Evolutionary conservation across 2,888 invertebrate species (phyloP).

Genomic region (Pollenia griseotomentosa): DNA sequence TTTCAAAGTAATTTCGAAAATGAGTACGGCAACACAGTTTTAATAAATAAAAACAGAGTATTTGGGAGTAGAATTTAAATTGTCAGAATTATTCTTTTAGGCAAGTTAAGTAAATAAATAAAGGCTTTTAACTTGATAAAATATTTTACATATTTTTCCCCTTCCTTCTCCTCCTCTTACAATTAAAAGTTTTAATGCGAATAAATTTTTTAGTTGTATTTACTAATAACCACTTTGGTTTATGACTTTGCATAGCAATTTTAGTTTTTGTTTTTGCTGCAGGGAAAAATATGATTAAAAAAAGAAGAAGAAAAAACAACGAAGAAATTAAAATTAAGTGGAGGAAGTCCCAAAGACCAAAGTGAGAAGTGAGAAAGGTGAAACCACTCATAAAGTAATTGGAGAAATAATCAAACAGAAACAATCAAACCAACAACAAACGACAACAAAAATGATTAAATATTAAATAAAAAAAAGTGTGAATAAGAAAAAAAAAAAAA

Average conservation of each 20-base stretch:
- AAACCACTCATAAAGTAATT: constrained; percentile 37
- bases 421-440: constrained; percentile 9
- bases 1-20: too few species aligned
- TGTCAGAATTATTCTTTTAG: too few species aligned
- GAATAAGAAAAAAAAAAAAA: constrained; percentile 7
- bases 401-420: neutral
- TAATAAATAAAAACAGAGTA: too few species aligned
- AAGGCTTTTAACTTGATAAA: neutral
- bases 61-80: too few species aligned
- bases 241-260: constrained; percentile 1
- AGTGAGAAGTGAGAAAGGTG: neutral
- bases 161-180: neutral
- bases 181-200: constrained; percentile 30
- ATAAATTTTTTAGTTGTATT: neutral
- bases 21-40: too few species aligned
- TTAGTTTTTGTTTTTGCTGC: constrained; percentile 1
- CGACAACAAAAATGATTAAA: constrained; percentile 40
- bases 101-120: neutral
- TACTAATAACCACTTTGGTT: constrained; percentile 8
- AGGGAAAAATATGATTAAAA: constrained; percentile 36
- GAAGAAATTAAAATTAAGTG: constrained; percentile 6
- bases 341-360: constrained; percentile 25
- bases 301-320: neutral
- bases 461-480: neutral
- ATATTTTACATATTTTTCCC: neutral